Evolutionary conservation across 2,113 vertebrate species (phyloP), one percentile per base, ranked within the genome.

Genomic region (Heterotis niloticus): DNA sequence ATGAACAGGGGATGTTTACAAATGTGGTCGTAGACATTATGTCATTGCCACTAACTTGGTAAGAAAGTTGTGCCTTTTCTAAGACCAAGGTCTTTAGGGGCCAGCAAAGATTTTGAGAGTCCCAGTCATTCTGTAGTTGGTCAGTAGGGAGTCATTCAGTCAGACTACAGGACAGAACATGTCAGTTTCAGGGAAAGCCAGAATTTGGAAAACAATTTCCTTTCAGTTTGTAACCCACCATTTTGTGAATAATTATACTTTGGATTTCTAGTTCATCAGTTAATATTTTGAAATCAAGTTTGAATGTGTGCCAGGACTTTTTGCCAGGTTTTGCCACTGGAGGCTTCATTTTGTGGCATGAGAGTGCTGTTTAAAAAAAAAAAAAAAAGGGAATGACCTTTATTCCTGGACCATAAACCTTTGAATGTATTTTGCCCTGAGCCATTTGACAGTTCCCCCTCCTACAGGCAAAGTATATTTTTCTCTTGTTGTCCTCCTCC

Each of bases 1-100:
- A 69, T 17, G 59, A 73, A 80, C 81, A 85, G 73, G 78, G 82
- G 78, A 85, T 85, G 75, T 83, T 78, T 72, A 16, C 73, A 60
- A 77, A 78, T 54, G 4, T 51, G 34, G 4, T 20, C 26, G 81
- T 28, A 2, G 2, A 44, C 34, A 76, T 76, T 75, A 26, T 59
- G 64, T 26, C 26, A 24, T 29, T 13, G n/a, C n/a, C n/a, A 5
- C 26, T 64, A 69, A 60, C 75, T 74, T 29, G 51, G 60, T 18
- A 80, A 54, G 14, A 59, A 54, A 74, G 67, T 66, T 20, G 10
- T 76, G 64, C 34, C 34, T 65, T 64, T 67, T 51, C 64, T 59
- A 79, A 65, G 34, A 44, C 34, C 34, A 44, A 4, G 34, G n/a
- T n/a, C n/a, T n/a, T n/a, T n/a, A n/a, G n/a, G n/a, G n/a, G n/a